A percentile compares a stretch with the other conserved stretches of the same genome.
phyloP scores from a whole-genome alignment of 2,113 vertebrate genomes.

The Sebastes fasciatus region DNA sequence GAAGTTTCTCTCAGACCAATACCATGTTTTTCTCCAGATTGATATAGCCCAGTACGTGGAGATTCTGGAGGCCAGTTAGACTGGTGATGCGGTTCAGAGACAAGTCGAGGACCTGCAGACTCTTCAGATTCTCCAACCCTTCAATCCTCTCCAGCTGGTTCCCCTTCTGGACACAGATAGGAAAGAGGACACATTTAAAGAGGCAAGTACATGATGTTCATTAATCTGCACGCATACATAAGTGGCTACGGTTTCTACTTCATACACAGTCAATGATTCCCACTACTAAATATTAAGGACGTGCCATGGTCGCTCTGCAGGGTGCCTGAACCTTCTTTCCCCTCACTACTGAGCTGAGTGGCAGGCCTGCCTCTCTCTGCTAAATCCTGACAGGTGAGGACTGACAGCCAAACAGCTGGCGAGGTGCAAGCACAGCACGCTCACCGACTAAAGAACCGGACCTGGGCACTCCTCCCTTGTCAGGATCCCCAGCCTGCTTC shows the following conservation, averaged over 20 bases:
- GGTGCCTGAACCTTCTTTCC: conserved; percentile 46
- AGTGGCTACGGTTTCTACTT: conserved; percentile 28
- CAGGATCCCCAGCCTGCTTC: conserved; percentile 50
- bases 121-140: conserved; percentile 85
- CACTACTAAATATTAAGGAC: conserved; percentile 63
- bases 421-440: conserved; percentile 61
- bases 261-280: conserved; percentile 28
- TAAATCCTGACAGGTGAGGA: conserved; percentile 68
- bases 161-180: conserved; percentile 82
- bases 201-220: conserved; percentile 9
- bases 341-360: conserved; percentile 49
- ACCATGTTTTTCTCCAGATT: conserved; percentile 93
- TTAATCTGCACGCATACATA: conserved; percentile 36
- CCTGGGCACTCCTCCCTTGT: conserved; percentile 51
- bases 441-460: conserved; percentile 58
- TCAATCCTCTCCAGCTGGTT: conserved; percentile 88
- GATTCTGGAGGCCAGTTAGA: conserved; percentile 88
- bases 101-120: conserved; percentile 88
- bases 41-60: conserved; percentile 84
- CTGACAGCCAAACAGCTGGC: conserved; percentile 81
- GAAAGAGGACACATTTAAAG: conserved; percentile 10
- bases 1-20: conserved; percentile 21
- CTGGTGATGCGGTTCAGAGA: conserved; percentile 89
- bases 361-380: conserved; percentile 61
- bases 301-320: conserved; percentile 29